phyloP scores from a whole-genome alignment of 2,888 invertebrate species.

The Mallateleia sp. region DNA sequence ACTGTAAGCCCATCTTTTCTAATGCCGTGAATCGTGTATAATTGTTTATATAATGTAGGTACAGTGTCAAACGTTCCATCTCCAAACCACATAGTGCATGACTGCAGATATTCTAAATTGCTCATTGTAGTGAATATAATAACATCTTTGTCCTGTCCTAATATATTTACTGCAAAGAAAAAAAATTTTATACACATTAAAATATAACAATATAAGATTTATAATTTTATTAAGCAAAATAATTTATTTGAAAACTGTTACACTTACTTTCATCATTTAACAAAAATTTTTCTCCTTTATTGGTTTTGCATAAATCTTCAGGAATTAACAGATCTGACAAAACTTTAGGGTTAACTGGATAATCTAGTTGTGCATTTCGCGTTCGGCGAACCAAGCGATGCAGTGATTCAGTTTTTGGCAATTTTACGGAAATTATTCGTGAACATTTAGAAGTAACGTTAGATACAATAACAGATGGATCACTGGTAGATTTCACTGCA shows the following conservation, averaged over 20 bases:
- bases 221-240: no score
- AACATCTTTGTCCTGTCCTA: background rate
- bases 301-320: constrained; percentile 4
- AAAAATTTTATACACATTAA: constrained; percentile 9
- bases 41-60: constrained; percentile 15
- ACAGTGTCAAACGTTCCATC: constrained; percentile 32
- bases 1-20: background rate
- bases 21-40: constrained; percentile 18
- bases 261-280: constrained; percentile 19
- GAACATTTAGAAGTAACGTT: background rate
- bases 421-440: background rate
- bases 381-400: constrained; percentile 5
- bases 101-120: background rate
- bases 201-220: no score
- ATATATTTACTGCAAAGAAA: background rate
- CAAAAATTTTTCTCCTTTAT: constrained; percentile 6
- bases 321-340: constrained; percentile 5
- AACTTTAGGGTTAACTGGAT: background rate
- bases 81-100: background rate
- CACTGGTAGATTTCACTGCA: background rate
- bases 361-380: background rate
- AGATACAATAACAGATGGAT: constrained; percentile 17
- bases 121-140: constrained; percentile 14
- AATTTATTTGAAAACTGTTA: no score
- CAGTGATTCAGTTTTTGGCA: background rate